Evolutionary conservation across 1,140 invertebrate species (phyloP), one percentile per base, ranked within the genome.

Genomic region (Drosophila nebulosa): DNA sequence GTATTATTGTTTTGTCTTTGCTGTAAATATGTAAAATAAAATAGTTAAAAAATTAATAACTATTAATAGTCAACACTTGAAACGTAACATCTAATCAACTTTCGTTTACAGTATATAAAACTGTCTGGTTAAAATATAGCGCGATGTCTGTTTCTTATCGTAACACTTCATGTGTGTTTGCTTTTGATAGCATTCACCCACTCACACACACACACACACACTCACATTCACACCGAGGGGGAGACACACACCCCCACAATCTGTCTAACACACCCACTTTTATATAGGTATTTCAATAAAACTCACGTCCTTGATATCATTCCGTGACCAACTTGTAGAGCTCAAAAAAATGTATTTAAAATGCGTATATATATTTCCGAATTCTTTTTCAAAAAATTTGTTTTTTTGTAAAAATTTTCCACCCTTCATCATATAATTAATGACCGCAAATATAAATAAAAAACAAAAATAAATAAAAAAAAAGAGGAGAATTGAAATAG

Each of bases 1-100:
- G 51, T 26, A n/a, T 21, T 50, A 10, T 65, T 4, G 55, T 55
- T 55, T 21, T 52, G 81, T 86, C 83, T 86, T 86, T 86, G 81
- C 81, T 86, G 81, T 3, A 83, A 46, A 18, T 42, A 81, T 5
- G 9, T 42, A 60, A 22, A 79, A 18, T 51, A 1, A 55, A 16
- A 26, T 1, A 53, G 46, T 12, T 42, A 30, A n/a, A 59, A 10
- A 21, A 63, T 18, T 70, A 6, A 10, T 57, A 42, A 46, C 39
- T 7, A 64, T 52, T 24, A 66, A 27, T 50, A 56, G 53, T 42
- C 10, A 18, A 46, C 39, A 46, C 39, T 46, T 46, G 6, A 46
- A 46, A 21, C 4, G 39, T 21, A 42, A 46, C 16, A 14, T 46
- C 16, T 46, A 46, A 46, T 46, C 39, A 21, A 6, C 0, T 36